Evolutionary conservation across 2,113 vertebrate genomes (phyloP), one percentile per base, ranked within the genome.

Genomic region (Tetrao urogallus): DNA sequence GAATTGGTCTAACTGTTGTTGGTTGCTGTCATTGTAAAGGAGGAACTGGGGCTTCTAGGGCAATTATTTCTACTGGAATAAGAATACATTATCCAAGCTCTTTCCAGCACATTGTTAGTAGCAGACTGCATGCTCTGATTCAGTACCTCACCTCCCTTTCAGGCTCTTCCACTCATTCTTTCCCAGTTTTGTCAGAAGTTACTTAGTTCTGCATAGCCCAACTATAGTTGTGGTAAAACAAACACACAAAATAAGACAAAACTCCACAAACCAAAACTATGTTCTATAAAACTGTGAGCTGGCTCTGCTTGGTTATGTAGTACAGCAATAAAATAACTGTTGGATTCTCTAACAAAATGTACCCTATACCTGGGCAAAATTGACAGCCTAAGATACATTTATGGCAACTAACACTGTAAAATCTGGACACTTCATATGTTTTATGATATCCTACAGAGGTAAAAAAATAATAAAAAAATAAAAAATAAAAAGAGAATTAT

Each of bases 371-470:
- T 82, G 40, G 3, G 11, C 87, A 91, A 94, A 94, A 89, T 42
- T 95, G 92, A 86, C 90, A 94, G 85, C 14, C 64, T 86, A 60
- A 80, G 79, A 91, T 81, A 63, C 42, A 56, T 88, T 94, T 94
- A 87, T 82, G 71, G 71, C 77, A 85, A 85, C 47, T 91, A 71
- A 84, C 92, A 64, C 64, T 77, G 52, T 90, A 94, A 92, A 94
- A 89, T 86, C 72, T 93, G 91, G 94, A 83, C 91, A 83, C 38
- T 87, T 93, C 91, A 67, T 65, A 78, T 74, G n/a, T 30, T 94
- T 95, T 93, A 92, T 93, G 90, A 78, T 86, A 89, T 91, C 60
- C 71, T 60, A 82, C 60, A 76, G 91, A 85, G 69, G 71, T 65
- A 76, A 80, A 87, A 40, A 95, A 88, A 16, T 4, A 28, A 34